A percentile compares a stretch with the other conserved stretches of the same genome.
phyloP scores from a whole-genome alignment of 2,797 vertebrate species.

The Sebastes minor region DNA sequence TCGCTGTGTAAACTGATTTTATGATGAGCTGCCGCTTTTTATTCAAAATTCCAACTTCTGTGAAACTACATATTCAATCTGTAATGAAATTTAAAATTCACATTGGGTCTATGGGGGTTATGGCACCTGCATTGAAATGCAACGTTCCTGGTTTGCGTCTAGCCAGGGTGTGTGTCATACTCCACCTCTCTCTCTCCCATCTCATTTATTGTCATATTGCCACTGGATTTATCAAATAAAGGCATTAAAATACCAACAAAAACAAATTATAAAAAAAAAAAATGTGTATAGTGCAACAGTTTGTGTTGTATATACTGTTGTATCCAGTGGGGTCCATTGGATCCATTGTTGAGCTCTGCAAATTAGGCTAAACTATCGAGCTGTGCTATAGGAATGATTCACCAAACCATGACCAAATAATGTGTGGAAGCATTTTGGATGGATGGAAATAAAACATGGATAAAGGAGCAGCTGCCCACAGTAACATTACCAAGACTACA shows the following conservation, averaged over 20 bases:
- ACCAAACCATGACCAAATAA: not conserved
- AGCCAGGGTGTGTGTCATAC: not conserved
- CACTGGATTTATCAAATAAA: not conserved
- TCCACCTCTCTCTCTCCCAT: not conserved
- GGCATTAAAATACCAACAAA: not conserved
- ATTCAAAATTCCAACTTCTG: not conserved
- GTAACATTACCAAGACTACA: not conserved
- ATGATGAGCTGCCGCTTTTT: not conserved
- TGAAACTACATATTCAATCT: not conserved
- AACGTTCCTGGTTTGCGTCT: not conserved
- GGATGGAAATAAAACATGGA: not conserved
- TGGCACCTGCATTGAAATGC: not conserved
- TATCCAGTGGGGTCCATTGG: not conserved
- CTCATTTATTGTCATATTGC: not conserved
- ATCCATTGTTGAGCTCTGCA: not conserved
- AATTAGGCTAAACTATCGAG: not conserved
- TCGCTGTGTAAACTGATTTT: not conserved
- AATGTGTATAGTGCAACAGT: not conserved
- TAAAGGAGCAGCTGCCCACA: not conserved
- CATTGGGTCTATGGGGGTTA: too few relatives aligned
- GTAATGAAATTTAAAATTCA: not conserved
- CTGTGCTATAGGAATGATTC: not conserved
- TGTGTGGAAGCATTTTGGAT: not conserved
- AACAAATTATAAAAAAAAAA: too few relatives aligned
- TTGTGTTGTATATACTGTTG: too few relatives aligned